Conservation (phyloP, 2,888 invertebrate species). For the Galerucella pusilla region DNA sequence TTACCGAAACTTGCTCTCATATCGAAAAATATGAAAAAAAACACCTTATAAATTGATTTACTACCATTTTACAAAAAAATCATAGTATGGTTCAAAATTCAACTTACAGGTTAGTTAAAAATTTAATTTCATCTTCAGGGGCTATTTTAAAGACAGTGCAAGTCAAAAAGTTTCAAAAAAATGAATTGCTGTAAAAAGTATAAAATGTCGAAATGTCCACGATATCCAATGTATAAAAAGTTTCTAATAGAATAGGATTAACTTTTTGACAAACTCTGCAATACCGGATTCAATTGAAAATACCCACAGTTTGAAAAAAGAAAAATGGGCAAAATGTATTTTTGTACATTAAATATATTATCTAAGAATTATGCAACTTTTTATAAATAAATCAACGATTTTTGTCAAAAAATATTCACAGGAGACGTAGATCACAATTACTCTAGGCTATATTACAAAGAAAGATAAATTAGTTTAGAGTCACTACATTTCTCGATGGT, state of each 20-base stretch:
- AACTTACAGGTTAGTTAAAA: not conserved
- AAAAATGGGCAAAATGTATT: constrained; percentile 33
- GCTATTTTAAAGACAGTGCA: not conserved
- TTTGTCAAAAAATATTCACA: constrained; percentile 48
- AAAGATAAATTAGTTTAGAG: constrained; percentile 39
- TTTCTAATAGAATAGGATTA: not conserved
- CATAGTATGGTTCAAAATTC: not conserved
- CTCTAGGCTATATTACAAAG: constrained; percentile 46
- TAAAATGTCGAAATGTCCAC: not conserved
- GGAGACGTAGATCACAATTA: constrained; percentile 47
- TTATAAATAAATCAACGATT: constrained; percentile 49
- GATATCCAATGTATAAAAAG: not conserved
- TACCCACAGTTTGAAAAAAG: not conserved
- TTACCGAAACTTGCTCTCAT: not conserved
- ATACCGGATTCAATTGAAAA: not conserved
- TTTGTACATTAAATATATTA: constrained; percentile 39
- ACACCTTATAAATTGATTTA: not conserved
- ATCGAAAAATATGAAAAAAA: not conserved
- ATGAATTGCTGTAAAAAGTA: not conserved
- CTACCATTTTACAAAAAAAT: not conserved
- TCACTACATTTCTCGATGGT: constrained; percentile 38
- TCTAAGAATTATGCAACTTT: constrained; percentile 42
- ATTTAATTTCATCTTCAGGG: not conserved
- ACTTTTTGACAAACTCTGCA: constrained; percentile 6
- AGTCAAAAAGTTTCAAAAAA: constrained; percentile 16